Percentiles rank a stretch among this genome's conserved stretches.
Conservation (phyloP, 1,140 invertebrate species). For the Macrocentrus cingulum region DNA sequence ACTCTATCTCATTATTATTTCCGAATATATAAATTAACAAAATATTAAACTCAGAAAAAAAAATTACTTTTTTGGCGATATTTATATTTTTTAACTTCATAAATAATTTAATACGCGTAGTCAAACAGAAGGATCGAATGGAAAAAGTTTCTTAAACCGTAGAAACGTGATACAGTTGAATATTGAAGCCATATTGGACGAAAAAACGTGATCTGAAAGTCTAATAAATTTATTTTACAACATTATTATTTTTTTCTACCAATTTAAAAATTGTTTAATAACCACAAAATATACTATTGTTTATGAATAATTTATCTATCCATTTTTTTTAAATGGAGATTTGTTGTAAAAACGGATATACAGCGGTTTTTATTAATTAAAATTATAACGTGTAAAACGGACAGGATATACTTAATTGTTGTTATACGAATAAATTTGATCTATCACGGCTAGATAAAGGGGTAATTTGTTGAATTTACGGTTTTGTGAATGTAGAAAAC, state of each 20-base stretch:
- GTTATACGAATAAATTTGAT: constrained; percentile 5
- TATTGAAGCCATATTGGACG: constrained; percentile 16
- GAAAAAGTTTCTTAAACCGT: constrained; percentile 11
- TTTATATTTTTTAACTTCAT: not conserved
- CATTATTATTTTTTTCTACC: not conserved
- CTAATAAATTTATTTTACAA: constrained; percentile 12
- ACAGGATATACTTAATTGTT: too few species aligned
- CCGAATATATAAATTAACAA: too few species aligned
- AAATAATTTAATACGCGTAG: constrained; percentile 14
- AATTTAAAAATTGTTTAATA: not conserved
- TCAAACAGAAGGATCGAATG: not conserved
- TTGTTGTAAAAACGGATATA: too few species aligned
- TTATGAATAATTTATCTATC: too few species aligned
- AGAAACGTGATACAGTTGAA: constrained; percentile 18
- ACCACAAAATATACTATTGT: too few species aligned
- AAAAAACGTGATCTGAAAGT: constrained; percentile 18
- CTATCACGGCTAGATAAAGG: not conserved
- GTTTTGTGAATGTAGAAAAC: constrained; percentile 3
- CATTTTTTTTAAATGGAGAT: too few species aligned
- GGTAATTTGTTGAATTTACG: constrained; percentile 10
- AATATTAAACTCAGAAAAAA: too few species aligned
- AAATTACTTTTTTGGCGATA: too few species aligned
- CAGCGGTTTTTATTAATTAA: too few species aligned
- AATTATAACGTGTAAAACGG: too few species aligned
- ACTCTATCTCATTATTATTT: too few species aligned